Evolutionary conservation across 2,888 invertebrate genomes (phyloP).

Genomic region (Diloba caeruleocephala): DNA sequence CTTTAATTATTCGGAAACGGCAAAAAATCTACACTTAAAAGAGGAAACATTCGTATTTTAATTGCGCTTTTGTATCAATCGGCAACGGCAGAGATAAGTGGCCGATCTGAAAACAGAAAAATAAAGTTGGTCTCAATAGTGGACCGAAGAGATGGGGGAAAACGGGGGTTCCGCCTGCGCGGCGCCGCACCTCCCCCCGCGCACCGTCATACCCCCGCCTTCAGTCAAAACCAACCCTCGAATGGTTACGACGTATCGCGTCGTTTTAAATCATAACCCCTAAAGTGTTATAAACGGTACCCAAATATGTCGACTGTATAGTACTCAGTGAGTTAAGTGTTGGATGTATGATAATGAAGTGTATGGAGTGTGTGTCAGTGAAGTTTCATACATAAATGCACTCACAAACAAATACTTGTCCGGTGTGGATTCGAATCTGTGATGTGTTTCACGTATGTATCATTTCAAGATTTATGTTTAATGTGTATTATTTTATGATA

Average conservation of each 20-base stretch:
- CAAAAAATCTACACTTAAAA: slow-evolving; percentile 7
- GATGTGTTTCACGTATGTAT: slow-evolving; percentile 59
- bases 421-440: slow-evolving; percentile 51
- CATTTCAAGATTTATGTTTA: slow-evolving; percentile 23
- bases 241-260: slow-evolving; percentile 57
- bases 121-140: slow-evolving; percentile 67
- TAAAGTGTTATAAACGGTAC: slow-evolving; percentile 43
- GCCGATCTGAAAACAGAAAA: slow-evolving; percentile 73
- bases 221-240: slow-evolving; percentile 67
- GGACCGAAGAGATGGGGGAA: slow-evolving; percentile 42
- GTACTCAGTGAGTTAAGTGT: slow-evolving; percentile 42
- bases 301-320: slow-evolving; percentile 46
- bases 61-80: slow-evolving; percentile 66
- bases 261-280: slow-evolving; percentile 45
- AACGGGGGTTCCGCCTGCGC: slow-evolving; percentile 66
- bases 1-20: slow-evolving; percentile 21
- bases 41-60: slow-evolving; percentile 41
- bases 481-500: slow-evolving; percentile 6
- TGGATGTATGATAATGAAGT: slow-evolving; percentile 37
- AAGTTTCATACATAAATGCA: slow-evolving; percentile 51
- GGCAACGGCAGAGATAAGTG: slow-evolving; percentile 67
- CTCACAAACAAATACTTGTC: slow-evolving; percentile 49
- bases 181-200: slow-evolving; percentile 61
- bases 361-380: slow-evolving; percentile 48
- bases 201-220: slow-evolving; percentile 54